Conservation (phyloP, 2,797 vertebrate genomes). For the Tapera naevia region DNA sequence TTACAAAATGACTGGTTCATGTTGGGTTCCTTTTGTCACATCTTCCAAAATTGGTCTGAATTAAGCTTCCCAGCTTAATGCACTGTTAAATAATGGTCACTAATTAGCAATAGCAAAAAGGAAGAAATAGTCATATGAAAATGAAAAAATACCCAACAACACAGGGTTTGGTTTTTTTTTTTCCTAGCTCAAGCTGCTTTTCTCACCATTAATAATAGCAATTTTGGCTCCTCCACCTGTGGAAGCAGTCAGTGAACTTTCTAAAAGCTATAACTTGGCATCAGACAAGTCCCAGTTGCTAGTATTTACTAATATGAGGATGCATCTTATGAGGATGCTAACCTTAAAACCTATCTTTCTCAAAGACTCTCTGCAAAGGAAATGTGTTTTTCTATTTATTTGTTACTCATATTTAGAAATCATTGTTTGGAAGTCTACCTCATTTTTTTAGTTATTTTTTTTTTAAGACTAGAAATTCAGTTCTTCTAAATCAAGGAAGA, state of each 20-base stretch:
- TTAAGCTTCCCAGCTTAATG: background rate
- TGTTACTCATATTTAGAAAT: background rate
- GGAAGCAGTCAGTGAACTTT: background rate
- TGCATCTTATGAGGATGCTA: background rate
- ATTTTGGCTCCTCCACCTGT: background rate
- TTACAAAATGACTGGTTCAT: background rate
- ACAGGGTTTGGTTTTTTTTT: background rate
- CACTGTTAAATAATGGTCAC: background rate
- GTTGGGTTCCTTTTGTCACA: background rate
- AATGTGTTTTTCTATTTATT: background rate
- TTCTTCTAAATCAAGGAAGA: background rate
- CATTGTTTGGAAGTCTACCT: background rate
- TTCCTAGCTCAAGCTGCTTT: background rate
- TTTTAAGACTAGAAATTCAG: background rate
- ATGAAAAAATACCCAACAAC: background rate
- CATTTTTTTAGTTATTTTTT: fast-evolving
- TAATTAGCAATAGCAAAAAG: background rate
- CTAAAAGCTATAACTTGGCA: background rate
- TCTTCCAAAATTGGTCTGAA: conserved; percentile 1
- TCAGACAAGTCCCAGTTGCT: background rate
- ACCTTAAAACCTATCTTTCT: background rate
- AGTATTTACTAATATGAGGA: background rate
- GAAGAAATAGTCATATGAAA: background rate
- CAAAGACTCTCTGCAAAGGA: background rate
- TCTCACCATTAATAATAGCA: background rate